These are phyloP conservation scores for Mimachlamys varia DNA, from an alignment of 2,888 invertebrate genomes.

Conservation along the genomic window DNA sequence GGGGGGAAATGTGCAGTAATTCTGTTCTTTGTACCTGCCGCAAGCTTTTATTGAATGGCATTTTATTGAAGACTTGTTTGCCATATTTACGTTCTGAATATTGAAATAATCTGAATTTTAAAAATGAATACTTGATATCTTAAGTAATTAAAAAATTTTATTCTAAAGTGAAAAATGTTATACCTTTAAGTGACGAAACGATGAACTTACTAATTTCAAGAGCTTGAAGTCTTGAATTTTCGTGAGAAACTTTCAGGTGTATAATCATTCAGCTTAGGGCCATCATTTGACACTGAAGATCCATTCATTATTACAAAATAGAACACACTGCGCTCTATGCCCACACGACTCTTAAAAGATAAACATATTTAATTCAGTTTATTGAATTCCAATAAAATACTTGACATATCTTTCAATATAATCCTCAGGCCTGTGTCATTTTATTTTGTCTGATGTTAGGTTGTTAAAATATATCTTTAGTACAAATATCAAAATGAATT, in stretches of 20 bases:
- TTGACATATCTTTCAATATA: constrained; percentile 17
- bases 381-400: neutral
- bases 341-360: neutral
- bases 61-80: neutral
- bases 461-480: neutral
- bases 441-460: neutral
- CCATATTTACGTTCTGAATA: neutral
- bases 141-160: neutral
- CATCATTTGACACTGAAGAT: neutral
- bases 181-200: neutral
- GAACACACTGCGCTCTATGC: neutral
- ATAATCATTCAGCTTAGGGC: neutral
- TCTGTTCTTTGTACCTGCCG: neutral
- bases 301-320: neutral
- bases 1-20: neutral
- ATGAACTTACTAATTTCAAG: neutral
- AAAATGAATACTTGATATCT: neutral
- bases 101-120: too few relatives aligned
- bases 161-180: neutral
- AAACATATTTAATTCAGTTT: constrained; percentile 10
- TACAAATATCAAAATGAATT: neutral
- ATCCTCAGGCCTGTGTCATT: neutral
- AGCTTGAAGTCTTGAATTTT: neutral
- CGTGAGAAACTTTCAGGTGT: constrained; percentile 27
- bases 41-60: neutral